These are phyloP conservation scores for Lymantria dispar DNA, from an alignment of 2,888 invertebrate species.

Conservation along the genomic window DNA sequence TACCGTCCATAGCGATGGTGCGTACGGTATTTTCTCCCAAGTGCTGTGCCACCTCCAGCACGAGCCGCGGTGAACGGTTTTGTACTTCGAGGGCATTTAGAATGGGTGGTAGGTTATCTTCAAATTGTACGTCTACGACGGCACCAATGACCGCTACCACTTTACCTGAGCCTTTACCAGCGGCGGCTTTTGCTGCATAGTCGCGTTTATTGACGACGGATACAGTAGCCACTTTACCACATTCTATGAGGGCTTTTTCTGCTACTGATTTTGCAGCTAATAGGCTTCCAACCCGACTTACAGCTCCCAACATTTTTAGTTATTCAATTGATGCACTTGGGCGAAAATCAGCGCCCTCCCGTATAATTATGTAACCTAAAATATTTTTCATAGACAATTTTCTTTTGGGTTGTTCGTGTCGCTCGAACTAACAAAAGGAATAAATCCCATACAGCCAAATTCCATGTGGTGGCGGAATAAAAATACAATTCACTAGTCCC, in stretches of 20 bases:
- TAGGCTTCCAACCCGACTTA: constrained; percentile 83
- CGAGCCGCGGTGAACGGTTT: constrained; percentile 89
- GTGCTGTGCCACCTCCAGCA: constrained; percentile 95
- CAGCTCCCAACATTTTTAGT: constrained; percentile 83
- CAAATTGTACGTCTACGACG: constrained; percentile 98
- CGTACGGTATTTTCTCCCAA: constrained; percentile 94
- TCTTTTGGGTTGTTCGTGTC: no score
- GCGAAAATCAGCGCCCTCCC: constrained; percentile 50
- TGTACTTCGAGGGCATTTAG: constrained; percentile 96
- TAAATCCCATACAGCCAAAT: no score
- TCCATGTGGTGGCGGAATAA: no score
- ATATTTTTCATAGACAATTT: not conserved
- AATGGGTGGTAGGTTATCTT: constrained; percentile 94
- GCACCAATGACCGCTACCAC: constrained; percentile 98
- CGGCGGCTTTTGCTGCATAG: constrained; percentile 64
- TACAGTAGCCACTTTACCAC: constrained; percentile 78
- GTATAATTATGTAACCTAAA: constrained; percentile 72
- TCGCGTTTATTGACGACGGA: constrained; percentile 64
- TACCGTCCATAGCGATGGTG: constrained; percentile 96
- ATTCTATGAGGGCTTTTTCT: constrained; percentile 83
- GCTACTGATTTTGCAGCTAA: constrained; percentile 82
- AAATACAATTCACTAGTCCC: no score
- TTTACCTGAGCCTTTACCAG: constrained; percentile 79
- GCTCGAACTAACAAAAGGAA: no score
- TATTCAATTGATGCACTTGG: constrained; percentile 44